Evolutionary conservation across 1,140 invertebrate genomes (phyloP), one percentile per base, ranked within the genome.

Genomic region (Daktulosphaira vitifoliae): DNA sequence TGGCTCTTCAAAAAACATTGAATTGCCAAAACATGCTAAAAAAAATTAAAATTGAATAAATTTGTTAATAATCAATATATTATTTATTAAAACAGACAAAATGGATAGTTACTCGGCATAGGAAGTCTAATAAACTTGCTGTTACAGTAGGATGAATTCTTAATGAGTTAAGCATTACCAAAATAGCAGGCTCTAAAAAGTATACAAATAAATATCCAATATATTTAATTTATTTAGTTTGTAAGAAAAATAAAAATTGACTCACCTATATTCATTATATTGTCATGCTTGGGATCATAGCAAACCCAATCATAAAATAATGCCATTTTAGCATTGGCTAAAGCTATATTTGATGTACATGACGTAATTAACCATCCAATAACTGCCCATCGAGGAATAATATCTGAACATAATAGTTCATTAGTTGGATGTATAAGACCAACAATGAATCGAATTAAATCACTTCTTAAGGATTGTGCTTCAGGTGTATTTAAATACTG

Each of bases 301-400:
- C 96, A 92, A 5, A 97, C 78, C 95, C 95, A 98, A 78, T 98
- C 95, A 76, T 96, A 98, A 76, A 98, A 98, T 11, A 98, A 77
- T 8, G 94, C 92, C 42, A 98, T 76, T 78, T 98, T 98, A 18
- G 92, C 92, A 82, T 96, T 96, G 48, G 93, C 89, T 22, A 90
- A 89, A 22, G 92, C 92, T 25, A 95, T 91, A 71, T 87, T 88
- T 66, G 90, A 92, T 29, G 82, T 83, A 75, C 93, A 98, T 18
- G 94, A 96, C 18, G 92, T 96, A 22, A 98, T 81, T 13, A 98
- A 81, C 95, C 95, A 98, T 16, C 95, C 94, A 75, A 98, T 97
- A 8, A 98, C 90, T 46, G 95, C 95, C 95, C 95, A 98, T 68
- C 96, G 82, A 67, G 95, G 95, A 75, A 96, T 96, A 72, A 98